These are phyloP conservation scores for Crotalus horridus DNA, from an alignment of 2,113 vertebrate genomes.

Conservation along the genomic window DNA sequence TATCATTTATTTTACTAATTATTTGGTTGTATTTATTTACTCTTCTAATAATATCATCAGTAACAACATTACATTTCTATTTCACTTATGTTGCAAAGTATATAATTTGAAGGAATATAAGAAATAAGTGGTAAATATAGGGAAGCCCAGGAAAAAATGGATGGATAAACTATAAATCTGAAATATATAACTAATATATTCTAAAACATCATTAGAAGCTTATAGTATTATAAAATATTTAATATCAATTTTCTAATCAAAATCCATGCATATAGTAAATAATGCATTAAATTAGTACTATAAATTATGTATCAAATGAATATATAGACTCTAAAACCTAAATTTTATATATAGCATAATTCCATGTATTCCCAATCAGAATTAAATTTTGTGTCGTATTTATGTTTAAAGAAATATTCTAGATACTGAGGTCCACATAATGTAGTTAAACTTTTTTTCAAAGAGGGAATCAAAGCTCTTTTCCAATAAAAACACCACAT, in stretches of 20 bases:
- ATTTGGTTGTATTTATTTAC: neutral
- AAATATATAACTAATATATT: neutral
- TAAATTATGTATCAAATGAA: neutral
- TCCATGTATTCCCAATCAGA: neutral
- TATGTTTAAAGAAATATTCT: neutral
- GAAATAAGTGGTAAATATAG: neutral
- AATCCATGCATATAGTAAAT: neutral
- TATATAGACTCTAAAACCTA: neutral
- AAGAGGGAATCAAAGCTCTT: neutral
- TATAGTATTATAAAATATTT: neutral
- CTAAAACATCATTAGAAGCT: neutral
- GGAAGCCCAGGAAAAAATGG: neutral
- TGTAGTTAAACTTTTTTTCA: neutral
- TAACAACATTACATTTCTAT: neutral
- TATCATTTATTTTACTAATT: neutral
- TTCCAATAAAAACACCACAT: neutral
- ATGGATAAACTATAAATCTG: neutral
- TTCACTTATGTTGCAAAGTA: neutral
- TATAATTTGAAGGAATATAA: neutral
- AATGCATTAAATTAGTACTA: neutral
- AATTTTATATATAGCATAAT: neutral
- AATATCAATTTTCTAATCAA: neutral
- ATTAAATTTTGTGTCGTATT: neutral
- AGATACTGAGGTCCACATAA: neutral
- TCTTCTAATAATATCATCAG: neutral